Evolutionary conservation across 2,797 vertebrate species (phyloP).

Genomic region (Threskiornis aethiopicus): DNA sequence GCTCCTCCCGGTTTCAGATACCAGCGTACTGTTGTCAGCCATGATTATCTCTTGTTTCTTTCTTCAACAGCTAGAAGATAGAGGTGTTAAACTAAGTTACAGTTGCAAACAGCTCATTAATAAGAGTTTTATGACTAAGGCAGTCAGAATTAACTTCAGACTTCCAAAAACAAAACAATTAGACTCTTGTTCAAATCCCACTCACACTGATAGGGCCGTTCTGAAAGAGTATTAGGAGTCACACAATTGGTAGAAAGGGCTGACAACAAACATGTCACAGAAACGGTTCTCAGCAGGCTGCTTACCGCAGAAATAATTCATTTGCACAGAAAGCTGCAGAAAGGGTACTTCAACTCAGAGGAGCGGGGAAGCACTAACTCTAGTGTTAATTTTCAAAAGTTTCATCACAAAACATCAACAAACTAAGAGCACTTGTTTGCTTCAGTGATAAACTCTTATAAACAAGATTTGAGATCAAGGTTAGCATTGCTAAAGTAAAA

Average conservation of each 20-base stretch:
- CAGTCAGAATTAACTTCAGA: not conserved
- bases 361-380: not conserved
- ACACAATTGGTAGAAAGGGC: not conserved
- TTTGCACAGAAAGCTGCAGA: not conserved
- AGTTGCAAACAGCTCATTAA: not conserved
- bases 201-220: not conserved
- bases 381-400: not conserved
- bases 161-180: not conserved
- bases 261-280: not conserved
- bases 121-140: not conserved
- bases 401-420: not conserved
- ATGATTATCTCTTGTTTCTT: slow-evolving; percentile 67
- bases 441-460: not conserved
- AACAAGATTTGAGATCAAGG: not conserved
- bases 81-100: not conserved
- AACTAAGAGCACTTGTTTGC: not conserved
- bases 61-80: slow-evolving; percentile 37
- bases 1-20: slow-evolving; percentile 81
- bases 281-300: not conserved
- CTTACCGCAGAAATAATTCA: not conserved
- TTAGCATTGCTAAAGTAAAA: not conserved
- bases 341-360: not conserved
- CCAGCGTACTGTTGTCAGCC: slow-evolving; percentile 87
- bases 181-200: not conserved
- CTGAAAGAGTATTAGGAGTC: not conserved